Percentiles rank a stretch among this genome's conserved stretches.
These are phyloP conservation scores for Symphodus melops DNA, from an alignment of 2,113 vertebrate genomes.

Conservation along the genomic window DNA sequence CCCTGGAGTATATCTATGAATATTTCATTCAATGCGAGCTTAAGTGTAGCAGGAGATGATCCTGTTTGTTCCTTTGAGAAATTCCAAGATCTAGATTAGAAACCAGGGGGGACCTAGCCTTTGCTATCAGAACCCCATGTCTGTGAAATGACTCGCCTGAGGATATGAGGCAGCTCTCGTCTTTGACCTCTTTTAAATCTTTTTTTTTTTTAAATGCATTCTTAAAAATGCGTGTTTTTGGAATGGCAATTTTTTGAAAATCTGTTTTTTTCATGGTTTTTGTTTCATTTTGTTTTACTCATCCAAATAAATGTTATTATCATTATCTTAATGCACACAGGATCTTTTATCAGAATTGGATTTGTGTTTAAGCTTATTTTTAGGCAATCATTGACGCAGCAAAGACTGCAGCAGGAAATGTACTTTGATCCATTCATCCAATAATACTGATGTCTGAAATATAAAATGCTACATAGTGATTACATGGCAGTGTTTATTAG, in stretches of 20 bases:
- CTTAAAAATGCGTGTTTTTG: not conserved
- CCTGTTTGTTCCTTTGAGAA: not conserved
- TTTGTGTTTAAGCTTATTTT: not conserved
- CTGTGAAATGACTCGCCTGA: not conserved
- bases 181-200: conserved; percentile 1
- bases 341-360: not conserved
- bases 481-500: not conserved
- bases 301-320: not conserved
- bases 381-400: not conserved
- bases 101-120: not conserved
- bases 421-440: not conserved
- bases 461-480: not conserved
- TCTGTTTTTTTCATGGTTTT: not conserved
- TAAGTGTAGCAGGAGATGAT: conserved; percentile 10
- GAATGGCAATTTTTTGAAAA: not conserved
- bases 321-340: not conserved
- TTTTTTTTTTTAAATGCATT: not conserved
- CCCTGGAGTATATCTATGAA: not conserved
- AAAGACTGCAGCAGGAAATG: conserved; percentile 8
- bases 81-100: conserved; percentile 2
- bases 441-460: not conserved
- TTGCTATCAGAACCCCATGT: not conserved
- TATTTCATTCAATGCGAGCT: not conserved
- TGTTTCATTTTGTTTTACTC: not conserved
- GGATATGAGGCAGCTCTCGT: not conserved